These are phyloP conservation scores for Xenopus borealis DNA, from an alignment of 2,113 vertebrate species.

Conservation along the genomic window DNA sequence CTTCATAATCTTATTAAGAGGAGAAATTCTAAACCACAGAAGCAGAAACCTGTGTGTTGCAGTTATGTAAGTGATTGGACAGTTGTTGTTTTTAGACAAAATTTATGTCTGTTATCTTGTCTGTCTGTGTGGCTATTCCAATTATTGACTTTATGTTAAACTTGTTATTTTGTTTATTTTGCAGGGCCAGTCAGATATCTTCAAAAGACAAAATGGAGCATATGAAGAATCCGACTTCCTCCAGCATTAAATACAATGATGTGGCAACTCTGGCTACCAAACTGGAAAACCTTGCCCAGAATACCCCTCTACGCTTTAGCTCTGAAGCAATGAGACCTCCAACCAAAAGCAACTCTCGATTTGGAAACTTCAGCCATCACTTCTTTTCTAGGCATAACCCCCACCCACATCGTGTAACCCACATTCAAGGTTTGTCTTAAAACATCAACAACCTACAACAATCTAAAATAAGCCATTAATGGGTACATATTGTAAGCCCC, in stretches of 20 bases:
- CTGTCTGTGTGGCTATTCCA: too few species aligned
- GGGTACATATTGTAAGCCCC: not conserved
- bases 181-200: conserved; percentile 16
- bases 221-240: conserved; percentile 19
- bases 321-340: conserved; percentile 41
- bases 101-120: too few species aligned
- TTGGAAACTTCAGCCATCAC: conserved; percentile 73
- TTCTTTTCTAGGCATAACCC: conserved; percentile 84
- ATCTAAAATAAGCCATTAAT: not conserved
- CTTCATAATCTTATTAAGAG: too few species aligned
- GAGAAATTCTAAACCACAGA: too few species aligned
- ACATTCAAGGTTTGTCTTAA: conserved; percentile 71
- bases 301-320: conserved; percentile 30
- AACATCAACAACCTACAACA: too few species aligned
- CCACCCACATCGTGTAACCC: conserved; percentile 71
- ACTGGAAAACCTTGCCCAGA: conserved; percentile 47
- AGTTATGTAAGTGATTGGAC: too few species aligned
- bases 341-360: conserved; percentile 57
- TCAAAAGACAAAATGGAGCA: conserved; percentile 28
- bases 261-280: conserved; percentile 23
- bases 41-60: too few species aligned
- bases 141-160: not conserved
- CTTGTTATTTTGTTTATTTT: not conserved
- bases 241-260: conserved; percentile 15
- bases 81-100: too few species aligned